Evolutionary conservation across 2,797 vertebrate species (phyloP).

Genomic region (Coracias cyanogaster): DNA sequence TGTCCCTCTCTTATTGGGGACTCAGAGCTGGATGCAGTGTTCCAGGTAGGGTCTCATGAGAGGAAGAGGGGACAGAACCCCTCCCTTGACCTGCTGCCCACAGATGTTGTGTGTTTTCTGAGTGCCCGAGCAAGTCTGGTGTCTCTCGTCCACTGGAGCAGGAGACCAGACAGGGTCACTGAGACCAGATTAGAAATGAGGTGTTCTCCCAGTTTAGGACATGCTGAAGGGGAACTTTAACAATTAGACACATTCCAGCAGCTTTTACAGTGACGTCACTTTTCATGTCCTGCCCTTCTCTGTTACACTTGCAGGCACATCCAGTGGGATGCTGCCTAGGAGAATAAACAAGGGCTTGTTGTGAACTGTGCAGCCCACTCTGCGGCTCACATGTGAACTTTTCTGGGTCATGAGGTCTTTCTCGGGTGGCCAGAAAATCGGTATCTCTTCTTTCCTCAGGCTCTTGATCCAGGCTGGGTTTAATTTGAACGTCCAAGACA

Average conservation of each 20-base stretch:
- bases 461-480: conserved; percentile 83
- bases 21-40: too few relatives aligned
- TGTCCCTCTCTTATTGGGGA: too few relatives aligned
- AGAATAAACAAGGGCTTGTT: not conserved
- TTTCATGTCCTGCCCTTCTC: not conserved
- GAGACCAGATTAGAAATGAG: not conserved
- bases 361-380: not conserved
- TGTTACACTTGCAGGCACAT: not conserved
- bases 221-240: not conserved
- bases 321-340: not conserved
- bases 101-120: not conserved
- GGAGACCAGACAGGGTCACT: not conserved
- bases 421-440: not conserved
- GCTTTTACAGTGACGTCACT: not conserved
- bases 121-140: not conserved
- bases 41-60: too few relatives aligned
- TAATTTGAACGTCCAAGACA: conserved; percentile 82
- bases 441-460: conserved; percentile 56
- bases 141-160: not conserved
- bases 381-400: not conserved
- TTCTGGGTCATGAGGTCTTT: not conserved
- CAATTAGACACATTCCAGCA: not conserved
- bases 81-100: too few relatives aligned
- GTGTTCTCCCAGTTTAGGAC: not conserved
- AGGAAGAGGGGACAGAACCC: too few relatives aligned